These are phyloP conservation scores for Scaeva pyrastri DNA, from an alignment of 2,888 invertebrate genomes.

Conservation along the genomic window DNA sequence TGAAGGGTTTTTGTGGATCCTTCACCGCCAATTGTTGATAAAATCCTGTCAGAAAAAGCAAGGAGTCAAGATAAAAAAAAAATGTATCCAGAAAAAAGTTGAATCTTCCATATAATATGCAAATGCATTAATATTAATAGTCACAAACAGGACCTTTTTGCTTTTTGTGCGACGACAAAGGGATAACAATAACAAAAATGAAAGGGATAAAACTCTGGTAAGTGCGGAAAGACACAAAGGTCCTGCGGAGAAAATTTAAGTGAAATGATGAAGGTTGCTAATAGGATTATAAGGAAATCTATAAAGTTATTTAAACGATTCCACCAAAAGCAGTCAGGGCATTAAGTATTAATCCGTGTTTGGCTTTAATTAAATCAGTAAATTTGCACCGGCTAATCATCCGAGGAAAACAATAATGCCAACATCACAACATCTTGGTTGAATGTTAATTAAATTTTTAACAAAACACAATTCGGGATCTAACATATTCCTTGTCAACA, in stretches of 20 bases:
- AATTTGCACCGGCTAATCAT: constrained; percentile 61
- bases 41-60: constrained; percentile 28
- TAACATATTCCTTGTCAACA: background rate
- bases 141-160: constrained; percentile 10
- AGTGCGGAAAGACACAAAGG: background rate
- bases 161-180: background rate
- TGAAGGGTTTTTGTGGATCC: background rate
- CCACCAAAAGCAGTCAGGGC: background rate
- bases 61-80: background rate
- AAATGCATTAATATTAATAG: constrained; percentile 44
- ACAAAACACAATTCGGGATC: background rate
- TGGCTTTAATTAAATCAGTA: constrained; percentile 68
- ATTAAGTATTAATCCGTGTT: constrained; percentile 21
- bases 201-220: background rate
- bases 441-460: constrained; percentile 29
- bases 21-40: constrained; percentile 53
- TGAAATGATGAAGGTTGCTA: background rate
- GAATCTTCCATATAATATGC: constrained; percentile 62
- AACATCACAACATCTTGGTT: constrained; percentile 10
- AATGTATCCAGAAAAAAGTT: constrained; percentile 26
- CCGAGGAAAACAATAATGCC: constrained; percentile 6
- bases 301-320: background rate
- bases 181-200: background rate
- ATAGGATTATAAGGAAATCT: background rate
- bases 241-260: background rate